These are phyloP conservation scores for Cherax destructor DNA, from an alignment of 1,140 invertebrate species.

Conservation along the genomic window DNA sequence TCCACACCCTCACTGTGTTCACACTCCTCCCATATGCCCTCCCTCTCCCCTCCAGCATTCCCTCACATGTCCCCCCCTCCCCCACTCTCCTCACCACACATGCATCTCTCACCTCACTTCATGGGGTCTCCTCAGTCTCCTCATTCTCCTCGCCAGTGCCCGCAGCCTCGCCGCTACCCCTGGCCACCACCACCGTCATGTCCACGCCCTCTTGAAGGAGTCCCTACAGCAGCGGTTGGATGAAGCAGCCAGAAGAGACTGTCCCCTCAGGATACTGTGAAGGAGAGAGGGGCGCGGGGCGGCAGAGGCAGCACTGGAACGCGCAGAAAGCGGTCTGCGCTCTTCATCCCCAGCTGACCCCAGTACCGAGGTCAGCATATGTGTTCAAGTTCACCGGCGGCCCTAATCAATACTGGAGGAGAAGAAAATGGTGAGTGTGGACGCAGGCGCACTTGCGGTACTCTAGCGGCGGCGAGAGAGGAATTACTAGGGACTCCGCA, in stretches of 20 bases:
- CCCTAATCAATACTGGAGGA: slow-evolving; percentile 88
- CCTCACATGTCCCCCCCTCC: slow-evolving; percentile 53
- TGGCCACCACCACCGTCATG: slow-evolving; percentile 47
- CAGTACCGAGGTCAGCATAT: slow-evolving; percentile 82
- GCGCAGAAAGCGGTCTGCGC: slow-evolving; percentile 67
- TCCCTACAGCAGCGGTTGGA: slow-evolving; percentile 65
- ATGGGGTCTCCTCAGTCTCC: slow-evolving; percentile 25
- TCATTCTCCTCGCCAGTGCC: slow-evolving; percentile 28
- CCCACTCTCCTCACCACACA: slow-evolving; percentile 26
- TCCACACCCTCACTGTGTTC: slow-evolving; percentile 71
- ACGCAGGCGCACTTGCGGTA: slow-evolving; percentile 90
- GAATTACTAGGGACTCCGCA: slow-evolving; percentile 21
- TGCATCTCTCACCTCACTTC: slow-evolving; percentile 32
- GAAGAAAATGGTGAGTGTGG: slow-evolving; percentile 92
- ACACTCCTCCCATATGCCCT: slow-evolving; percentile 70
- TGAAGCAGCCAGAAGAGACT: slow-evolving; percentile 57
- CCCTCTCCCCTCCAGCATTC: slow-evolving; percentile 64
- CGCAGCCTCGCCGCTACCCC: slow-evolving; percentile 42
- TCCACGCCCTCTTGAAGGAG: slow-evolving; percentile 64
- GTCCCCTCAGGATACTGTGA: slow-evolving; percentile 41
- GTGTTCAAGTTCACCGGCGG: slow-evolving; percentile 94
- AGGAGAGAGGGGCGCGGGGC: slow-evolving; percentile 23
- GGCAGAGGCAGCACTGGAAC: slow-evolving; percentile 40
- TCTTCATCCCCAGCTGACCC: slow-evolving; percentile 71
- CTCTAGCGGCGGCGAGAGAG: slow-evolving; percentile 63